phyloP scores from a whole-genome alignment of 1,140 invertebrate species.

The Chironomus striatipennis region DNA sequence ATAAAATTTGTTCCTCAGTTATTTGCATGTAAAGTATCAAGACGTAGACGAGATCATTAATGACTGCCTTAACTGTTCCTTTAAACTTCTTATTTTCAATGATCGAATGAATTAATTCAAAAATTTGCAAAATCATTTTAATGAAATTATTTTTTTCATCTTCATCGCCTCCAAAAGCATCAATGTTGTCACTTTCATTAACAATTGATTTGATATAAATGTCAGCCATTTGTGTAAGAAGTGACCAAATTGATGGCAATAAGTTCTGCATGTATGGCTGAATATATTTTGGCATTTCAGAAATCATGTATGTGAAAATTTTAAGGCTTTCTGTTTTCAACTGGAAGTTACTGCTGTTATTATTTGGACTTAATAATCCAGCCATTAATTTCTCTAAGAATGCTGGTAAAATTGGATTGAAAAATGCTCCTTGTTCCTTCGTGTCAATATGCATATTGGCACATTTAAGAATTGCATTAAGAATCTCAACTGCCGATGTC shows the following conservation, averaged over 20 bases:
- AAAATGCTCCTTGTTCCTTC: conserved; percentile 57
- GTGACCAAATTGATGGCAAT: conserved; percentile 60
- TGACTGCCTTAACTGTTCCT: conserved; percentile 53
- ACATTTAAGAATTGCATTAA: conserved; percentile 37
- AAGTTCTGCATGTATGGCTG: conserved; percentile 54
- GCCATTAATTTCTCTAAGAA: conserved; percentile 63
- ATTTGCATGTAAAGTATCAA: conserved; percentile 70
- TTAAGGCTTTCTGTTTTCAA: conserved; percentile 65
- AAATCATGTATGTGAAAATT: conserved; percentile 55
- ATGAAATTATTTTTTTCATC: conserved; percentile 60
- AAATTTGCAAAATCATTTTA: conserved; percentile 64
- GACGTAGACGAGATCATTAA: conserved; percentile 65
- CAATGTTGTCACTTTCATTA: conserved; percentile 34
- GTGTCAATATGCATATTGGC: conserved; percentile 52
- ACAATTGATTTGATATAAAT: conserved; percentile 38
- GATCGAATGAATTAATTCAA: conserved; percentile 63
- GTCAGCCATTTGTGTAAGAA: conserved; percentile 59
- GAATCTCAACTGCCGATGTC: conserved; percentile 35
- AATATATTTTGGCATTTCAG: conserved; percentile 57
- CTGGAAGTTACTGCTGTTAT: conserved; percentile 51
- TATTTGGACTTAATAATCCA: conserved; percentile 51
- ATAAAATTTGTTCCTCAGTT: conserved; percentile 62
- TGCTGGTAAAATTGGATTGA: conserved; percentile 58
- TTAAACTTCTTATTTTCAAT: conserved; percentile 54
- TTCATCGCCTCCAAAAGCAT: conserved; percentile 30